Evolutionary conservation across 92 coral and sea anemone genomes (phyloP).

Genomic region (Nematostella vectensis): DNA sequence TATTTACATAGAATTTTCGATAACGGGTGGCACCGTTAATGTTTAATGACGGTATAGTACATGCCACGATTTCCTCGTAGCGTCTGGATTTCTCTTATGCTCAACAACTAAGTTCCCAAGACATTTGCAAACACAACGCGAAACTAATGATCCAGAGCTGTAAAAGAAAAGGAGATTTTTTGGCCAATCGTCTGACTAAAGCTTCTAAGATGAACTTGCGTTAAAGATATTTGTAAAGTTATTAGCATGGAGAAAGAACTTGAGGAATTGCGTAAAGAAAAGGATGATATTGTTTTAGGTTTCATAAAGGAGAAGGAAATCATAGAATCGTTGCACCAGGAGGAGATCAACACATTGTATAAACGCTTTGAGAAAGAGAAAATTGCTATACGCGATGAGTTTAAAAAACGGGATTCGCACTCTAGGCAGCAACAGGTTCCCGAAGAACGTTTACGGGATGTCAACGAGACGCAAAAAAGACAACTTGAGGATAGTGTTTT

Average conservation of each 20-base stretch:
- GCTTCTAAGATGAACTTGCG: too few relatives aligned
- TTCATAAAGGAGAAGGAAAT: slow-evolving; percentile 69
- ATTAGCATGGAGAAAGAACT: not conserved
- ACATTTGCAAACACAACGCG: too few relatives aligned
- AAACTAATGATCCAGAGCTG: too few relatives aligned
- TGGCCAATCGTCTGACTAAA: too few relatives aligned
- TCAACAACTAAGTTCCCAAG: too few relatives aligned
- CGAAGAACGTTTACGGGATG: not conserved
- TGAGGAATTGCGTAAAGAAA: slow-evolving; percentile 21
- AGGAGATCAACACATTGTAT: slow-evolving; percentile 24
- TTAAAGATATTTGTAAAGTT: too few relatives aligned
- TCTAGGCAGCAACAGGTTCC: not conserved
- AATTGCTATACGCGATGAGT: slow-evolving; percentile 23
- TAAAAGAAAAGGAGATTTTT: too few relatives aligned
- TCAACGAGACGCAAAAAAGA: too few relatives aligned
- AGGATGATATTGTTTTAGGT: slow-evolving; percentile 56
- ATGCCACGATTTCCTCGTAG: not conserved
- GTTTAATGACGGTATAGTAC: not conserved
- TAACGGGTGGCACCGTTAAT: not conserved
- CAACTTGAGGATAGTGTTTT: not conserved
- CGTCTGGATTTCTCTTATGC: too few relatives aligned
- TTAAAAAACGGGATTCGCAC: slow-evolving; percentile 6
- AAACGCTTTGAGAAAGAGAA: slow-evolving; percentile 39
- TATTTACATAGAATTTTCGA: not conserved
- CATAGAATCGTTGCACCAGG: slow-evolving; percentile 37